Percentiles rank a stretch among this genome's conserved stretches.
phyloP scores from a whole-genome alignment of 2,888 invertebrate genomes.

The Caenorhabditis zanzibari region DNA sequence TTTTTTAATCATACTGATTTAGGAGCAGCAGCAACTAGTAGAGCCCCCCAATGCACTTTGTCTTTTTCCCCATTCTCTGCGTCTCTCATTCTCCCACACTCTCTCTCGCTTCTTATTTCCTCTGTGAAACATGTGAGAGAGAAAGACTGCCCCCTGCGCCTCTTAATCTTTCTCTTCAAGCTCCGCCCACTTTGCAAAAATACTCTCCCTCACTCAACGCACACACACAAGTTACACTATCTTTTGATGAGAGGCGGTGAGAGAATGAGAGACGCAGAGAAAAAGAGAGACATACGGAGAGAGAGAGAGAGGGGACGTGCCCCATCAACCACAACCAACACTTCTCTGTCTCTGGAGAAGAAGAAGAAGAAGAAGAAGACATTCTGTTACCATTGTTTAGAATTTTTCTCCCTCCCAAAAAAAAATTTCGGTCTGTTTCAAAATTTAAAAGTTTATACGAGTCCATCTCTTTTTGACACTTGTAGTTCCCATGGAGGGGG shows the following conservation, averaged over 20 bases:
- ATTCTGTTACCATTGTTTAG: conserved; percentile 1
- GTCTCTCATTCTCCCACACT: conserved; percentile 20
- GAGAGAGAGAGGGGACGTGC: not conserved
- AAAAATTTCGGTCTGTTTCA: too few species aligned
- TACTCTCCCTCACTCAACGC: not conserved
- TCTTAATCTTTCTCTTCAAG: conserved; percentile 45
- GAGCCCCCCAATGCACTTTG: conserved; percentile 15
- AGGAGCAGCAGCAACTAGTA: not conserved
- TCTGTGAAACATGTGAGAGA: conserved; percentile 25
- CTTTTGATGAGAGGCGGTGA: conserved; percentile 19
- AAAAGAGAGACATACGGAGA: not conserved
- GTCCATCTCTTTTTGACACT: not conserved
- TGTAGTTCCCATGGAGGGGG: not conserved
- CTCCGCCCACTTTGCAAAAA: conserved; percentile 45
- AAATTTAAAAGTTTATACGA: not conserved
- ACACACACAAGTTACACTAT: conserved; percentile 39
- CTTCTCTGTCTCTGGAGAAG: conserved; percentile 1
- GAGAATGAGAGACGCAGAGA: conserved; percentile 9
- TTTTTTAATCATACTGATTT: conserved; percentile 49
- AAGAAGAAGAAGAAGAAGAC: not conserved
- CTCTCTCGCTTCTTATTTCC: conserved; percentile 3
- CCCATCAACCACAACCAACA: conserved; percentile 30
- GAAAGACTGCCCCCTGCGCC: conserved; percentile 31
- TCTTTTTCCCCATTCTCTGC: conserved; percentile 14
- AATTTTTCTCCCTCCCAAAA: not conserved